Conservation (phyloP, 2,888 invertebrate genomes). For the Limnephilus marmoratus region DNA sequence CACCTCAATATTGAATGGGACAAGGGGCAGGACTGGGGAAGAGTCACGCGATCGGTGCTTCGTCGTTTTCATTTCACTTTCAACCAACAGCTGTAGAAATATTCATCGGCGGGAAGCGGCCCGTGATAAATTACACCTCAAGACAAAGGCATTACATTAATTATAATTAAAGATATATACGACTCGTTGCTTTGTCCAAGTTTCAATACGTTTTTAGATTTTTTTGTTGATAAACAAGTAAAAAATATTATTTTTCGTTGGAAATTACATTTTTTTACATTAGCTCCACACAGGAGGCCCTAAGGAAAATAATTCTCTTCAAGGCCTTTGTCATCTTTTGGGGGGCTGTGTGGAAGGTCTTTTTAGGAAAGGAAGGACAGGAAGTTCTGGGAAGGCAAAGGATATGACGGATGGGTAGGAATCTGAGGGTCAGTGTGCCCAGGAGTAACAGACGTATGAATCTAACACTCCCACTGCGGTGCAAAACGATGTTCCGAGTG, state of each 20-base stretch:
- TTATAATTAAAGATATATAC: background rate
- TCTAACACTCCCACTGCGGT: too few species aligned
- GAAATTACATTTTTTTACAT: background rate
- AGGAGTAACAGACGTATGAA: too few species aligned
- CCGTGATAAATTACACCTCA: background rate
- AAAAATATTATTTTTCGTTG: background rate
- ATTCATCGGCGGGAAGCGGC: background rate
- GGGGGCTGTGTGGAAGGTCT: too few species aligned
- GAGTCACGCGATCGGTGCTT: conserved; percentile 44
- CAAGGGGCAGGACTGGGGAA: conserved; percentile 54
- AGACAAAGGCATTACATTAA: background rate
- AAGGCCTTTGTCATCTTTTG: too few species aligned
- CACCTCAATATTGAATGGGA: conserved; percentile 61
- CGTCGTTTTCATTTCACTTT: conserved; percentile 5
- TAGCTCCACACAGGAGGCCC: too few species aligned
- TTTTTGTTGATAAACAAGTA: background rate
- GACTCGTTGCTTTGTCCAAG: background rate
- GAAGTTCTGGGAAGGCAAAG: too few species aligned
- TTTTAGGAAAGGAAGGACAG: too few species aligned
- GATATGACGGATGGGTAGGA: too few species aligned
- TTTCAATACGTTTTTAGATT: background rate
- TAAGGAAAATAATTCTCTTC: too few species aligned
- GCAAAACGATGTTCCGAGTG: too few species aligned
- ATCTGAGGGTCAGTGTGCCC: too few species aligned
- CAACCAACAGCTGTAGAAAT: background rate